Conservation (phyloP, 2,113 vertebrate genomes). For the Salminus brasiliensis region DNA sequence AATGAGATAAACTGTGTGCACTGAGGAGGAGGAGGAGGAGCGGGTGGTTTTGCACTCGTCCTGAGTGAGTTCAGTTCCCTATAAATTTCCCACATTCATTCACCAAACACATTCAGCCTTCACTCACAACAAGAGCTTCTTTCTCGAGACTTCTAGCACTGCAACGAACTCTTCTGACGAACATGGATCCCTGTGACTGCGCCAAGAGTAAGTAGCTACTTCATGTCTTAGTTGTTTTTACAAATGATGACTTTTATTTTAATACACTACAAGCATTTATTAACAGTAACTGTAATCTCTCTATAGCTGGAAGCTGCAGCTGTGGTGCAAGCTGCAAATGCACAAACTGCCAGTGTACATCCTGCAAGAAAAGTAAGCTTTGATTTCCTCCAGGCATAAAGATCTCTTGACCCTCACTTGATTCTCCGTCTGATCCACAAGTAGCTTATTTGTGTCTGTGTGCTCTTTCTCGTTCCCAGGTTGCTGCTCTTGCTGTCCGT, state of each 20-base stretch:
- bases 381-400: background rate
- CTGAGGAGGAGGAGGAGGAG: background rate
- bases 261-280: too few relatives aligned
- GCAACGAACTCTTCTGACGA: background rate
- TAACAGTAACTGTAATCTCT: background rate
- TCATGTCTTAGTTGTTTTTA: too few relatives aligned
- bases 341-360: slow-evolving; percentile 83
- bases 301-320: slow-evolving; percentile 80
- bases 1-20: slow-evolving; percentile 47
- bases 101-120: background rate
- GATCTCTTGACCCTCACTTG: background rate
- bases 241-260: too few relatives aligned
- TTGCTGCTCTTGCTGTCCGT: slow-evolving; percentile 90
- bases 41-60: slow-evolving; percentile 69
- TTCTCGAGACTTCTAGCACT: too few relatives aligned
- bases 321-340: slow-evolving; percentile 84
- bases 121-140: background rate
- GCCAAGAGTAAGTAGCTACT: slow-evolving; percentile 70
- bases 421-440: background rate
- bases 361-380: slow-evolving; percentile 84
- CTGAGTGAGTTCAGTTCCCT: slow-evolving; percentile 19
- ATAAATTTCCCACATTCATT: slow-evolving; percentile 58
- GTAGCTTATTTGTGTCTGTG: background rate
- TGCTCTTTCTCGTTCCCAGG: too few relatives aligned
- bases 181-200: slow-evolving; percentile 78